A percentile compares a stretch with the other conserved stretches of the same genome.
Evolutionary conservation across 2,797 vertebrate genomes (phyloP).

Genomic region (Urosaurus nigricauda): DNA sequence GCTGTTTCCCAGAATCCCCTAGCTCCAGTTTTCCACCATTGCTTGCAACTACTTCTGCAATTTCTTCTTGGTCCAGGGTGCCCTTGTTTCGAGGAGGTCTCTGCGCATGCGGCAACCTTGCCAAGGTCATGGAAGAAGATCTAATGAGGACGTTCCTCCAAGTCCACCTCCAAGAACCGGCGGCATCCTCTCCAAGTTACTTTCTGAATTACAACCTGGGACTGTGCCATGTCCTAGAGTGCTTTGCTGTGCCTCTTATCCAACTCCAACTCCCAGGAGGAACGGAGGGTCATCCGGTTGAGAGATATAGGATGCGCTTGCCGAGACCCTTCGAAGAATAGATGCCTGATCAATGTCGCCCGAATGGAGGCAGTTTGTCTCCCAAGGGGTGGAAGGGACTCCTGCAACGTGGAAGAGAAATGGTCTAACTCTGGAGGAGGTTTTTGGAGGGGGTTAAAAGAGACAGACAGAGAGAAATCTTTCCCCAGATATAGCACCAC

Average conservation of each 20-base stretch:
- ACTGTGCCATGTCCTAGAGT: rapidly evolving
- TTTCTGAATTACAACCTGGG: neutral
- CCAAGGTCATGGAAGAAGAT: neutral
- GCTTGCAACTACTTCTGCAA: too few species aligned
- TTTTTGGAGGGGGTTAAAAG: neutral
- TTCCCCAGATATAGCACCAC: neutral
- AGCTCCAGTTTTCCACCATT: too few species aligned
- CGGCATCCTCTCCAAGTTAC: neutral
- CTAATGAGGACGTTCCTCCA: too few species aligned
- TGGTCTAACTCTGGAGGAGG: neutral
- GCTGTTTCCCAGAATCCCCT: too few species aligned
- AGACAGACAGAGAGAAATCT: neutral
- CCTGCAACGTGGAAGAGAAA: neutral
- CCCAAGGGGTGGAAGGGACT: neutral
- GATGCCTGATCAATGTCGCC: neutral
- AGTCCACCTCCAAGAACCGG: neutral
- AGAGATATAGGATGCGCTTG: neutral
- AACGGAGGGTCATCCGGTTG: neutral
- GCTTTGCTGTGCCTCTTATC: rapidly evolving
- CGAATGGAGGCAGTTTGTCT: neutral
- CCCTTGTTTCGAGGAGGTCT: neutral
- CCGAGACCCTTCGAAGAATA: neutral
- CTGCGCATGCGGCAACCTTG: neutral
- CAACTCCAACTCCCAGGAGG: neutral
- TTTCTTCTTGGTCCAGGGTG: neutral